Percentiles rank a stretch among this genome's conserved stretches.
phyloP scores from a whole-genome alignment of 2,797 vertebrate species.

The Rhabdomys pumilio region DNA sequence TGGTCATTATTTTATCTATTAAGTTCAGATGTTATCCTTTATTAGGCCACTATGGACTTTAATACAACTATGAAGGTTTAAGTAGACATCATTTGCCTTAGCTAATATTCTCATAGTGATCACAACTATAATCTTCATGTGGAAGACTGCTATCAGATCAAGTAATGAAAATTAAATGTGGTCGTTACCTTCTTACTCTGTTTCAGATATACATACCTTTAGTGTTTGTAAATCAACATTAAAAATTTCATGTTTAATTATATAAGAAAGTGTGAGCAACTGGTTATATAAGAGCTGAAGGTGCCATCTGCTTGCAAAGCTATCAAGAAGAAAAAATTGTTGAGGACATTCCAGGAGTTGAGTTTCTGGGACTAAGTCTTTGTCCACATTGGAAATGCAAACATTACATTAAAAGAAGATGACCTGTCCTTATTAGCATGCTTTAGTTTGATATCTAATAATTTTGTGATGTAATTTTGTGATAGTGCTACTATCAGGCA shows the following conservation, averaged over 20 bases:
- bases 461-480: not conserved
- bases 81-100: slow-evolving; percentile 9
- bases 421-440: not conserved
- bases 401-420: not conserved
- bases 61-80: not conserved
- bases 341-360: not conserved
- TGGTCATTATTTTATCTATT: not conserved
- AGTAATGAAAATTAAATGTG: slow-evolving; percentile 8
- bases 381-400: not conserved
- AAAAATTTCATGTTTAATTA: not conserved
- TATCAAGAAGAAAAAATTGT: not conserved
- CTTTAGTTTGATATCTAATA: not conserved
- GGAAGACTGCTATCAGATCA: not conserved
- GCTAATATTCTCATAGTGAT: not conserved
- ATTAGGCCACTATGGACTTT: not conserved
- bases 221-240: not conserved
- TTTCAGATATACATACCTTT: not conserved
- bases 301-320: not conserved
- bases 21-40: not conserved
- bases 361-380: not conserved
- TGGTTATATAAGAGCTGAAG: not conserved
- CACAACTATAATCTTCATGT: not conserved
- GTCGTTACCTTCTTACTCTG: not conserved
- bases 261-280: not conserved
- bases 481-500: not conserved